phyloP scores from a whole-genome alignment of 2,888 invertebrate genomes.

The Rugalucina vietnamica region DNA sequence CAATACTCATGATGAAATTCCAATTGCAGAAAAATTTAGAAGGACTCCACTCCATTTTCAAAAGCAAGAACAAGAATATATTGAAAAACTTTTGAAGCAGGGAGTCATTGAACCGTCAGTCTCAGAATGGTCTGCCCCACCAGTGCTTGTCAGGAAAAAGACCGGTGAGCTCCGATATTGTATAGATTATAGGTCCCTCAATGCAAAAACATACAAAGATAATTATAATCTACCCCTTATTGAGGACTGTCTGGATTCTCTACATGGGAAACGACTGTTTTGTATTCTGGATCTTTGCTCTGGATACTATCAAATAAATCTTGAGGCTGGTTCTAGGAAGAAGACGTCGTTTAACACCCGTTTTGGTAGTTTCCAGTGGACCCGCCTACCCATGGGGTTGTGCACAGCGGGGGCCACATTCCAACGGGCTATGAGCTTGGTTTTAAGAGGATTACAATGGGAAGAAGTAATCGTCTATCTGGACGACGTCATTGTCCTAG shows the following conservation, averaged over 20 bases:
- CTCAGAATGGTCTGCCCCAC: neutral
- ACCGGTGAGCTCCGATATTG: neutral
- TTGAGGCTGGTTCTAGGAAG: constrained; percentile 19
- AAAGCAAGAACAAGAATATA: neutral
- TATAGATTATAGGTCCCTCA: constrained; percentile 7
- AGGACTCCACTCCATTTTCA: neutral
- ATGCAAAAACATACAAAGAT: neutral
- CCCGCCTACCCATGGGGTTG: constrained; percentile 46
- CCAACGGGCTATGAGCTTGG: constrained; percentile 38
- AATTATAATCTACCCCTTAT: constrained; percentile 5
- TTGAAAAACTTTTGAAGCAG: neutral
- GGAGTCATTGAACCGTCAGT: neutral
- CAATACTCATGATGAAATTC: neutral
- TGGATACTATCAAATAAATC: constrained; percentile 13
- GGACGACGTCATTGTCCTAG: constrained; percentile 38
- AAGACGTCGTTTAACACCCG: constrained; percentile 56
- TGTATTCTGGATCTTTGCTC: neutral
- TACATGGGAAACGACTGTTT: neutral
- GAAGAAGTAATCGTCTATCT: constrained; percentile 33
- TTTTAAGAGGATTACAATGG: constrained; percentile 33
- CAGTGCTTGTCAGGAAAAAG: constrained; percentile 19
- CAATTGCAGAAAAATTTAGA: neutral
- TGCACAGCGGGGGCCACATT: constrained; percentile 49
- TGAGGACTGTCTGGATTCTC: constrained; percentile 19
- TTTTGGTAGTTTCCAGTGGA: constrained; percentile 46